phyloP scores from a whole-genome alignment of 2,888 invertebrate species.

The Mythimna lalbum region DNA sequence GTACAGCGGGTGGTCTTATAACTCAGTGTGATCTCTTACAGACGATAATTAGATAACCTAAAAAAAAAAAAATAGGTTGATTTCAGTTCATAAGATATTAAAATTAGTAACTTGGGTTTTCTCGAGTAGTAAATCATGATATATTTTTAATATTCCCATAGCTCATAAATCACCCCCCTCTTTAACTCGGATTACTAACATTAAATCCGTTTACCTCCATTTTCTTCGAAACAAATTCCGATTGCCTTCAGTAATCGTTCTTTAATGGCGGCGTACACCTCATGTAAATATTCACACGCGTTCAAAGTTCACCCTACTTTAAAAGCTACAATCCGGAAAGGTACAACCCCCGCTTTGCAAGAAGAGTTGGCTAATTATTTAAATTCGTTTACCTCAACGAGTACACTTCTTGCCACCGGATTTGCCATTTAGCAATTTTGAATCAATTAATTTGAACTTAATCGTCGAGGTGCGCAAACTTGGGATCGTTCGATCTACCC shows the following conservation, averaged over 20 bases:
- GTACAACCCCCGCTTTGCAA: slow-evolving; percentile 12
- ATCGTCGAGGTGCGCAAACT: slow-evolving; percentile 37
- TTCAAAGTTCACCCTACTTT: slow-evolving; percentile 33
- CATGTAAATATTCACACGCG: slow-evolving; percentile 40
- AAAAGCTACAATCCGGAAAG: slow-evolving; percentile 27
- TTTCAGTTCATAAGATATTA: not conserved
- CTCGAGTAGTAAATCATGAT: not conserved
- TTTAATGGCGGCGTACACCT: slow-evolving; percentile 40
- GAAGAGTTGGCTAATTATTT: slow-evolving; percentile 43
- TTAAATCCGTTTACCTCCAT: slow-evolving; percentile 17
- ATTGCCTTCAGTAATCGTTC: slow-evolving; percentile 43
- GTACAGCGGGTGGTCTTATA: too few relatives aligned
- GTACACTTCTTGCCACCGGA: slow-evolving; percentile 39
- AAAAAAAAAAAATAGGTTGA: not conserved
- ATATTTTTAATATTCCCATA: not conserved
- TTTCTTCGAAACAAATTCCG: slow-evolving; percentile 38
- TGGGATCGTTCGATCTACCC: not conserved
- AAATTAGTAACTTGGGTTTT: not conserved
- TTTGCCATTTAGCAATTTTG: slow-evolving; percentile 43
- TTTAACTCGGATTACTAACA: slow-evolving; percentile 32
- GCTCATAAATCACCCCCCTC: slow-evolving; percentile 21
- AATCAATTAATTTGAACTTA: slow-evolving; percentile 47
- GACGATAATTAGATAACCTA: not conserved
- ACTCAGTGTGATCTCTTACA: not conserved
- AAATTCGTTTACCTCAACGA: slow-evolving; percentile 33